Evolutionary conservation across 2,888 invertebrate species (phyloP).

Genomic region (Conistra vaccinii): DNA sequence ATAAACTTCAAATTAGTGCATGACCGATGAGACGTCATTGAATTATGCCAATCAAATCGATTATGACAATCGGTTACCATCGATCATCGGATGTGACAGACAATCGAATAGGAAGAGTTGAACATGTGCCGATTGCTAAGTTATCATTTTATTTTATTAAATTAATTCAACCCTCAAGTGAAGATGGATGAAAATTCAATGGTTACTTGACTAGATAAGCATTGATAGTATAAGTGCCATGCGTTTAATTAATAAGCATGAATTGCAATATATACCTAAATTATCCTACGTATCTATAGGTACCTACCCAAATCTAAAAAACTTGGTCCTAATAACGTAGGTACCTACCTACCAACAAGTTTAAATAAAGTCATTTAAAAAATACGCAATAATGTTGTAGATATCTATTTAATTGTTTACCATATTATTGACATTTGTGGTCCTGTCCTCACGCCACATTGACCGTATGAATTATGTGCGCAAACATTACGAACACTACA

Average conservation of each 20-base stretch:
- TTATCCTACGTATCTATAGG: no score
- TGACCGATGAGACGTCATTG: conserved; percentile 50
- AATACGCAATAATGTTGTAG: conserved; percentile 11
- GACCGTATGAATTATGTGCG: conserved; percentile 72
- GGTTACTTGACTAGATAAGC: neutral
- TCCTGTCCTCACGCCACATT: conserved; percentile 70
- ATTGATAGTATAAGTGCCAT: no score
- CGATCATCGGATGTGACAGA: conserved; percentile 79
- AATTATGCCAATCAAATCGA: conserved; percentile 64
- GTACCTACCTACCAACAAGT: no score
- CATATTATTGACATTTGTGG: conserved; percentile 60
- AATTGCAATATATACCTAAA: neutral
- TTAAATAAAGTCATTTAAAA: neutral
- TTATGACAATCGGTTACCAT: conserved; percentile 73
- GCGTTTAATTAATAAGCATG: no score
- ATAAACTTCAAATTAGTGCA: conserved; percentile 33
- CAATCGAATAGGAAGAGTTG: conserved; percentile 74
- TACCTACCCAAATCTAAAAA: neutral
- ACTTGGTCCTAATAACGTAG: neutral
- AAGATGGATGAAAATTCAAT: neutral
- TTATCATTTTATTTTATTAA: conserved; percentile 32
- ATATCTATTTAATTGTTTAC: conserved; percentile 37
- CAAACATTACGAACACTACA: conserved; percentile 75
- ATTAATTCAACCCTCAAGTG: neutral
- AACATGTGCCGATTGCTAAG: conserved; percentile 71